Base-by-base conservation (phyloP, 1,140 invertebrate genomes). In the Trachymyrmex cornetzi region DNA sequence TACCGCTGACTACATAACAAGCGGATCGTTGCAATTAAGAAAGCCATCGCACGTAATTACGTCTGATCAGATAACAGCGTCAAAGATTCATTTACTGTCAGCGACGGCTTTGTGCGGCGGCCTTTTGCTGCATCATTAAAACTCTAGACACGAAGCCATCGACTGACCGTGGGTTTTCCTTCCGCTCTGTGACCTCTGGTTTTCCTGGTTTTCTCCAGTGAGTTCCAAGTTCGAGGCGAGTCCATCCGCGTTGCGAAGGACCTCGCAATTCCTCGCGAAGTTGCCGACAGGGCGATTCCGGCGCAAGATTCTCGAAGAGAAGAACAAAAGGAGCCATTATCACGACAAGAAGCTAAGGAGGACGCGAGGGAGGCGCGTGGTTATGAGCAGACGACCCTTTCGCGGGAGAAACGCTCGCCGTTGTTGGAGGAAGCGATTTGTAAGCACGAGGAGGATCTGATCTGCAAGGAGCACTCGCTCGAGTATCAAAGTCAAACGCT, bases 401-500 rank as follows among this genome's bases (percentile, higher is more conserved):
- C 30, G 57, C 59, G 72, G 34, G 86, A 77, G 69, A 80, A 53
- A 30, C 72, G 19, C n/a, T 84, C 80, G 38, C 85, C 79, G 14
- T 66, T 75, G 57, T 59, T 77, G 81, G 89, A 86, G 19, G 87
- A 88, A n/a, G 14, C 27, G 3, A 24, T 72, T 50, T 11, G 61
- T 1, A 81, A n/a, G 16, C 14, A 22, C n/a, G 88, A 91, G 3
- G 90, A 93, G 24, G 91, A 93, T 24, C 64, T 91, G 50, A 92
- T 93, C 53, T 88, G 91, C 22, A 93, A 93, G 66, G 87, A 94
- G 63, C 93, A 93, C 59, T 92, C 93, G 0, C 48, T 94, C 0
- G 89, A 93, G 30, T 94, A 94, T 34, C 94, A 94, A 63, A 89
- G 86, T 3, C 93, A 94, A 38, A 93, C 92, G 0, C 69, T 94